phyloP scores from a whole-genome alignment of 2,888 invertebrate genomes.

The Rhabditophanes sp. region DNA sequence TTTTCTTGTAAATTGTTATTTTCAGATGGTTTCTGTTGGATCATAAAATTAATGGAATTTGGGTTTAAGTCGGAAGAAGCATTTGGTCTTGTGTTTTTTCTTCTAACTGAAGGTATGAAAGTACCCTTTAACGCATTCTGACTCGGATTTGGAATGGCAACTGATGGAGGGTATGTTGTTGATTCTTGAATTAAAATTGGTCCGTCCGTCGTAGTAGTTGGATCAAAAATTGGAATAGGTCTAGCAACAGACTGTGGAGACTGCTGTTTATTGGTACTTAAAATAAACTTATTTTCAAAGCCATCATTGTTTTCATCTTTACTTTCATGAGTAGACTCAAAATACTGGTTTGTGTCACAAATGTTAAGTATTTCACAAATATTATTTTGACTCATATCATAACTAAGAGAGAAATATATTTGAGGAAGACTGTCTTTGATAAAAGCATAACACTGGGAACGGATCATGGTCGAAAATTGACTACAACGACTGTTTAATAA shows the following conservation, averaged over 20 bases:
- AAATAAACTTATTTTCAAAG: no score
- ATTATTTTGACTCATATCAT: slow-evolving; percentile 26
- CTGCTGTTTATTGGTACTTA: no score
- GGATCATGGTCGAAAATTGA: slow-evolving; percentile 19
- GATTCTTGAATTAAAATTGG: slow-evolving; percentile 3
- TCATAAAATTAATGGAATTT: slow-evolving; percentile 2
- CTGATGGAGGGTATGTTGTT: slow-evolving; percentile 1
- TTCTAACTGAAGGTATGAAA: no score
- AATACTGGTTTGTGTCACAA: slow-evolving; percentile 20
- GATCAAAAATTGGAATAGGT: slow-evolving; percentile 1
- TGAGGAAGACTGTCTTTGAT: slow-evolving; percentile 29
- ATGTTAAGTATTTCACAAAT: slow-evolving; percentile 26
- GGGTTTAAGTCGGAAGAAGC: slow-evolving; percentile 1
- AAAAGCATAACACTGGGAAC: slow-evolving; percentile 27
- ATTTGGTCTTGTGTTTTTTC: no score
- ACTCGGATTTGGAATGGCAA: no score
- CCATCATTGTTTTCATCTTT: no score
- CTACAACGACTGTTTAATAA: slow-evolving; percentile 26
- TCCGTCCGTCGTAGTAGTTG: slow-evolving; percentile 1
- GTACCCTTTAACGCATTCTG: no score
- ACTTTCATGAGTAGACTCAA: no score
- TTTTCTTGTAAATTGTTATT: no score
- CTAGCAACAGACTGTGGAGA: slow-evolving; percentile 1
- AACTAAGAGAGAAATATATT: slow-evolving; percentile 29
- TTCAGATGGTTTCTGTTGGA: neutral